Conservation (phyloP, 2,113 vertebrate genomes). For the rat (Rattus norvegicus) region DNA sequence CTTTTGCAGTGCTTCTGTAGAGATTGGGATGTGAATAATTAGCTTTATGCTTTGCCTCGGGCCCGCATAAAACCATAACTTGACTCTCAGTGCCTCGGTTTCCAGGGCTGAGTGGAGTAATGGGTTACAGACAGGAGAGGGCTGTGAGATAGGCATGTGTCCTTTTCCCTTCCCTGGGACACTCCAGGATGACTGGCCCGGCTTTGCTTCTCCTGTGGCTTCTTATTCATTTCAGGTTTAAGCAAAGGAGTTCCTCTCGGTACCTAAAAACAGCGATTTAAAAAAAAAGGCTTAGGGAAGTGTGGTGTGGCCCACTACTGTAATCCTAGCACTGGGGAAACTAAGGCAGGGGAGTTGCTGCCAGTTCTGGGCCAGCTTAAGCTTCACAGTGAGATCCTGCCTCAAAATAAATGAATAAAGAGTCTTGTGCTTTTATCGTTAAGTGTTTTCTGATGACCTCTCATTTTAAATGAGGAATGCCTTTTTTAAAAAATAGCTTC, state of each 20-base stretch:
- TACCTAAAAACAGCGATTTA: not conserved
- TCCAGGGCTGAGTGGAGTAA: not conserved
- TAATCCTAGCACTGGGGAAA: not conserved
- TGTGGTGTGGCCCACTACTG: not conserved
- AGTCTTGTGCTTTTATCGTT: not conserved
- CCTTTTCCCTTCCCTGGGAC: not conserved
- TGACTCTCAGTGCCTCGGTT: not conserved
- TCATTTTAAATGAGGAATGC: not conserved
- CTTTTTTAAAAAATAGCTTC: not conserved
- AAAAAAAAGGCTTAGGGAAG: not conserved
- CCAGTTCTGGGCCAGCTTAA: not conserved
- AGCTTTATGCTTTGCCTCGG: conserved; percentile 24
- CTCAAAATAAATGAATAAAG: not conserved
- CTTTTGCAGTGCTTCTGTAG: not conserved
- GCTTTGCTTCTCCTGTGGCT: not conserved
- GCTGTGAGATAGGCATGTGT: not conserved
- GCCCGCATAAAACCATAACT: not conserved
- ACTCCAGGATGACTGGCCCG: not conserved
- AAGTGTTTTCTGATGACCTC: not conserved
- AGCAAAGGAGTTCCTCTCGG: not conserved
- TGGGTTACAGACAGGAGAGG: not conserved
- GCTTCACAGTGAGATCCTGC: not conserved
- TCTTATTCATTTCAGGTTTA: not conserved
- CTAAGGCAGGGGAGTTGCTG: not conserved
- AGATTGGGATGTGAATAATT: not conserved